These are phyloP conservation scores for Periplaneta americana DNA, from an alignment of 1,140 invertebrate species.

Conservation along the genomic window DNA sequence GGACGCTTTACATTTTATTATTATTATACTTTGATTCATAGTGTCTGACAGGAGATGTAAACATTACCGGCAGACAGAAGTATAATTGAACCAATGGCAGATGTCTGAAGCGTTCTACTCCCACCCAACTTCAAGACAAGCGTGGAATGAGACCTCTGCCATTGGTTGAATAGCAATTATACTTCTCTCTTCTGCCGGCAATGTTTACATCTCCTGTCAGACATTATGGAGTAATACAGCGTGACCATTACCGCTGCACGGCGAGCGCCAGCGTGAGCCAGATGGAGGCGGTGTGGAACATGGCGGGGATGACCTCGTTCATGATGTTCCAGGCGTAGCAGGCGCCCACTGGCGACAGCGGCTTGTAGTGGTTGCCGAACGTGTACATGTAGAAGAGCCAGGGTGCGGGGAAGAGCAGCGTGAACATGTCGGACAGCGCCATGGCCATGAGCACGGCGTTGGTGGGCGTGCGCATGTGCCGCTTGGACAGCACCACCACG, in stretches of 20 bases:
- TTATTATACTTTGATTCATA: no score
- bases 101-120: no score
- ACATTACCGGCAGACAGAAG: no score
- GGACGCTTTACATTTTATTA: no score
- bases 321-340: constrained; percentile 76
- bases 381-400: constrained; percentile 89
- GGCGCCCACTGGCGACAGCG: constrained; percentile 60
- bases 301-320: constrained; percentile 78
- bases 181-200: no score
- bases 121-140: no score
- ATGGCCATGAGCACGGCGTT: constrained; percentile 70
- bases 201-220: no score
- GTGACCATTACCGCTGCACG: constrained; percentile 57
- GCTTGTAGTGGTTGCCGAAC: constrained; percentile 76
- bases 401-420: constrained; percentile 80
- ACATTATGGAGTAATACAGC: no score
- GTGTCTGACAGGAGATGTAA: no score
- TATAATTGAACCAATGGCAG: no score
- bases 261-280: constrained; percentile 85
- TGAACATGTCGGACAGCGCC: constrained; percentile 91
- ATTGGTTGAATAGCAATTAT: no score
- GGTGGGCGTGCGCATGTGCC: constrained; percentile 60
- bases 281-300: constrained; percentile 89
- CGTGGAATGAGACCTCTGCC: no score
- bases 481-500: constrained; percentile 65